Base-by-base conservation (phyloP, 2,113 vertebrate species). In the Austrofundulus limnaeus region DNA sequence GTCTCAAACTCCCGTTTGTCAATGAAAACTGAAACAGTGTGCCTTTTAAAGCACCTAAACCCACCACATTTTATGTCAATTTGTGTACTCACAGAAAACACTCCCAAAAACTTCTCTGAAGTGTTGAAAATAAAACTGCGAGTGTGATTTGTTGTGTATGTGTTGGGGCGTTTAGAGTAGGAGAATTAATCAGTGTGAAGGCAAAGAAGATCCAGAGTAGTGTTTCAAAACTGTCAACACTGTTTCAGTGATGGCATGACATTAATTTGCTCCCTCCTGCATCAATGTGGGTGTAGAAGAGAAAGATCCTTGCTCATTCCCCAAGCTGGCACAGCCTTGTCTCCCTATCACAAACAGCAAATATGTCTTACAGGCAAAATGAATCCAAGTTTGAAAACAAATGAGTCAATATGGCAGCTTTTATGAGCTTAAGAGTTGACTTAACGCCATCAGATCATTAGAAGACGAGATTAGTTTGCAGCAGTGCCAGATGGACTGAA, bases 201-300 rank as follows among this genome's bases (percentile, higher is more conserved):
- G 45, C 56, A 34, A 17, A 54, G 39, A 45, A n/a, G 17, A 61
- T 57, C 24, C 23, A 48, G 56, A 61, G 54, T 60, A 57, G 17
- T 25, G 11, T 61, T 68, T 65, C 49, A 61, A 16, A 69, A 57
- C 37, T 70, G 59, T 64, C 55, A 72, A 66, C 51, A 62, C 54
- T 38, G 28, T 62, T 77, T 77, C 43, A 66, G 53, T 59, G 52
- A 62, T 69, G 42, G 25, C 57, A 49, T 62, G 64, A 70, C 69
- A 50, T 69, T 74, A 62, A 70, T 72, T 72, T 76, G 53, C 41
- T 64, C 60, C 39, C 60, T 59, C 49, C 5, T 72, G 46, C 49
- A 56, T 69, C 42, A 52, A 43, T 65, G 64, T 64, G 58, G 28
- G 28, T 61, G 53, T 63, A 45, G 65, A 57, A 61, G 16, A 34